Conservation (phyloP, 2,888 invertebrate genomes). For the Synergus itoensis region DNA sequence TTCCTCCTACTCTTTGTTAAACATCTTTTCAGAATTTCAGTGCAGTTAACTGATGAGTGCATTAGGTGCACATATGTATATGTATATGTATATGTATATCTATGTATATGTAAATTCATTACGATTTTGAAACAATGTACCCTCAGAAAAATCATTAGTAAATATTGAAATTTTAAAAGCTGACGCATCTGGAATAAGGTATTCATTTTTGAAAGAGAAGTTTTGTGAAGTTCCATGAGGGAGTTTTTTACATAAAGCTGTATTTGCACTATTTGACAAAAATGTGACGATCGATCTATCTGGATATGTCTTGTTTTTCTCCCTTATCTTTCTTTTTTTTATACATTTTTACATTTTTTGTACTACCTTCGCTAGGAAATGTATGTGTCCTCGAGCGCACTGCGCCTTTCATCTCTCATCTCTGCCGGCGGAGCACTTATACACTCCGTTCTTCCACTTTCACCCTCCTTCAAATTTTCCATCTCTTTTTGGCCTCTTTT, state of each 20-base stretch:
- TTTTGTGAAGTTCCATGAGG: conserved; percentile 10
- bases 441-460: conserved; percentile 66
- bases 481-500: conserved; percentile 55
- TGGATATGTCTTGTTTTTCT: conserved; percentile 49
- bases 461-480: conserved; percentile 53
- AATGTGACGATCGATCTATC: conserved; percentile 33
- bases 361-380: conserved; percentile 66
- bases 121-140: neutral
- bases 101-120: neutral
- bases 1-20: neutral
- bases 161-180: too few relatives aligned
- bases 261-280: conserved; percentile 29
- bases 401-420: conserved; percentile 75
- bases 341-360: conserved; percentile 54
- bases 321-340: conserved; percentile 47
- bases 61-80: neutral
- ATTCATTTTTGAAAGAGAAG: neutral
- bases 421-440: conserved; percentile 74
- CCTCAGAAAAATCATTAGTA: too few relatives aligned
- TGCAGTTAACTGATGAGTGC: neutral
- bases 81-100: too few relatives aligned
- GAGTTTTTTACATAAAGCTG: conserved; percentile 18
- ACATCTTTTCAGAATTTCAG: neutral
- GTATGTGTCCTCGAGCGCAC: conserved; percentile 72
- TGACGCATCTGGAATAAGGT: too few relatives aligned